Evolutionary conservation across 2,113 vertebrate genomes (phyloP), one percentile per base, ranked within the genome.

Genomic region (Caloenas nicobarica): DNA sequence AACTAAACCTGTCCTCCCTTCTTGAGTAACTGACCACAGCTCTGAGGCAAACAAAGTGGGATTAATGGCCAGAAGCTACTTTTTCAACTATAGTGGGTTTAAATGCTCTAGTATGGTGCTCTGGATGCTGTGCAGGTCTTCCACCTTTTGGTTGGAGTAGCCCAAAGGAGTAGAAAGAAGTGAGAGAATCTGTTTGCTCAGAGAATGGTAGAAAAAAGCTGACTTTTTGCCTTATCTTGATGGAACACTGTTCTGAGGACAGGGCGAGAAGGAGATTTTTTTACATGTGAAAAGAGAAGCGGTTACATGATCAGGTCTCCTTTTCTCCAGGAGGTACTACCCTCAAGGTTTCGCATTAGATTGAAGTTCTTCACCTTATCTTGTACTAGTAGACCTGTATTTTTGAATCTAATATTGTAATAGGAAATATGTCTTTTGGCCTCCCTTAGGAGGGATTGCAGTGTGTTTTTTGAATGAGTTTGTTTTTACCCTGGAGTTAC

Each of bases 11-110:
- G 15, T 72, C 10, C 6, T 66, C 31, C 10, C 8, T 42, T 65
- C 42, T 18, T 53, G 4, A 12, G 18, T 86, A 58, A 23, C 34
- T 0, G 0, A 25, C 33, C 0, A 0, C 6, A 68, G 40, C 25
- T 72, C 57, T 60, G 57, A 51, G 70, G 54, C 61, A 51, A 36
- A 62, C 51, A 28, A 68, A 6, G 19, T 31, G 34, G 31, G 19
- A n/a, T 73, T n/a, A 58, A 21, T 56, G 57, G 14, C 38, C 26
- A 69, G 57, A n/a, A 71, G 44, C 15, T 80, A 1, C 44, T 51
- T 60, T 51, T 11, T 76, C 18, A 34, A 10, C 17, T 82, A 0
- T 10, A 5, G 6, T 28, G 74, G 10, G 8, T 68, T 71, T 51
- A 91, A 91, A 50, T 3, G 4, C 16, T 60, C 7, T 33, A 31